These are phyloP conservation scores for Sminthurides aquaticus DNA, from an alignment of 2,888 invertebrate species.

Conservation along the genomic window DNA sequence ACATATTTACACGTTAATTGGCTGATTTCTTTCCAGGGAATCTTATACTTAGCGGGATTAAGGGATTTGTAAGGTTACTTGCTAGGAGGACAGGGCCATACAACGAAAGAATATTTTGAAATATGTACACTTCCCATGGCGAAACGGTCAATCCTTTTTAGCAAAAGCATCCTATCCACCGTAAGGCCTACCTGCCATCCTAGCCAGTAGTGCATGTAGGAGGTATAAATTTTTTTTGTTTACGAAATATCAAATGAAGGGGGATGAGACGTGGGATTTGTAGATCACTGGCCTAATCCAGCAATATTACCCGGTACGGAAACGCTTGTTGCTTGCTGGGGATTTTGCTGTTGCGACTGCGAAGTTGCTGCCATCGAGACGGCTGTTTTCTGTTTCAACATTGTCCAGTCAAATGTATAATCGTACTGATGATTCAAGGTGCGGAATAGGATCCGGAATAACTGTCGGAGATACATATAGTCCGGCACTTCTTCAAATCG, in stretches of 20 bases:
- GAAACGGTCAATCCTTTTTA: too few species aligned
- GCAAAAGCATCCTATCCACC: too few species aligned
- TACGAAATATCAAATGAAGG: slow-evolving; percentile 24
- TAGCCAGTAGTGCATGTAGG: slow-evolving; percentile 9
- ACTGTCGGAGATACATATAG: slow-evolving; percentile 88
- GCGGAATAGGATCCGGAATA: slow-evolving; percentile 94
- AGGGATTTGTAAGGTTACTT: not conserved
- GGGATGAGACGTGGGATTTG: slow-evolving; percentile 4
- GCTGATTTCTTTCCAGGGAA: slow-evolving; percentile 5
- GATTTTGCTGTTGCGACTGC: slow-evolving; percentile 37
- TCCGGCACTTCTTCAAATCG: slow-evolving; percentile 97
- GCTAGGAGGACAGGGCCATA: too few species aligned
- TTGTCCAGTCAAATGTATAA: slow-evolving; percentile 99
- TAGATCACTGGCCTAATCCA: slow-evolving; percentile 22
- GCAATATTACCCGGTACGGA: slow-evolving; percentile 32
- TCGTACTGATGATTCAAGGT: slow-evolving; percentile 96
- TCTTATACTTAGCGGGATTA: slow-evolving; percentile 5
- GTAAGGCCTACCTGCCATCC: too few species aligned
- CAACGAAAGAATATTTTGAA: too few species aligned
- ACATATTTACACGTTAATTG: slow-evolving; percentile 21
- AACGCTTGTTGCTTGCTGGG: slow-evolving; percentile 39
- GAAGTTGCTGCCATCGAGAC: slow-evolving; percentile 41
- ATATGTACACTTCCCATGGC: too few species aligned
- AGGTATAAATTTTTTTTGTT: slow-evolving; percentile 23
- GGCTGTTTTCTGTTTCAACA: slow-evolving; percentile 62